These are phyloP conservation scores for Rhagophthalmus giganteus DNA, from an alignment of 2,888 invertebrate species.

Conservation along the genomic window DNA sequence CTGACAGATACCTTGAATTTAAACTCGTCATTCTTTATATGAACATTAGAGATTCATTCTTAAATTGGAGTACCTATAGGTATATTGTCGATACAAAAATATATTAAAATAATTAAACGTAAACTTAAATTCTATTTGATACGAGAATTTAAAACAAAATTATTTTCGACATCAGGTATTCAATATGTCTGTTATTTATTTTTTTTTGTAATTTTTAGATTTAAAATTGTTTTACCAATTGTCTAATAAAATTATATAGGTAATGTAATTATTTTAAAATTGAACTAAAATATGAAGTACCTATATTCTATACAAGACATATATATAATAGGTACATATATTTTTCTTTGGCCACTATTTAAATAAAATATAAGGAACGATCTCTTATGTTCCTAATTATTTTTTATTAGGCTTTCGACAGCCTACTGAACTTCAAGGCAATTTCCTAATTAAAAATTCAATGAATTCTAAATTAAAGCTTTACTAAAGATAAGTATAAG, in stretches of 20 bases:
- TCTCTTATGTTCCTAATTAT: conserved; percentile 19
- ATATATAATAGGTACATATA: too few relatives aligned
- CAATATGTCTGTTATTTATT: too few relatives aligned
- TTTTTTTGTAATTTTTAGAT: too few relatives aligned
- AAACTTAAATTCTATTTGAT: too few relatives aligned
- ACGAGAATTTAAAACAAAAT: too few relatives aligned
- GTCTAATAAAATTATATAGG: neutral
- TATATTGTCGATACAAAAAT: too few relatives aligned
- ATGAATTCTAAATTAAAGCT: conserved; percentile 18
- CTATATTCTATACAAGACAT: too few relatives aligned
- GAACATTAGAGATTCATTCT: conserved; percentile 14
- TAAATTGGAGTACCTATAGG: too few relatives aligned
- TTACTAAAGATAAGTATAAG: conserved; percentile 28
- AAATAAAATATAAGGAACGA: neutral
- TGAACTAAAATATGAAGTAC: too few relatives aligned
- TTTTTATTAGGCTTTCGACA: conserved; percentile 16
- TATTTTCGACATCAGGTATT: too few relatives aligned
- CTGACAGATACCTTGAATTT: conserved; percentile 11
- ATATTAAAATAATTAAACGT: too few relatives aligned
- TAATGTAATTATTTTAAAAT: neutral
- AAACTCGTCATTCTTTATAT: conserved; percentile 9
- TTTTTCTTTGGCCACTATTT: neutral
- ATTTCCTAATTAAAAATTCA: conserved; percentile 21
- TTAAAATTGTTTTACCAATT: neutral
- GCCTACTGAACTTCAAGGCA: conserved; percentile 23